Conservation (phyloP, 2,888 invertebrate genomes). For the Acleris cristana region DNA sequence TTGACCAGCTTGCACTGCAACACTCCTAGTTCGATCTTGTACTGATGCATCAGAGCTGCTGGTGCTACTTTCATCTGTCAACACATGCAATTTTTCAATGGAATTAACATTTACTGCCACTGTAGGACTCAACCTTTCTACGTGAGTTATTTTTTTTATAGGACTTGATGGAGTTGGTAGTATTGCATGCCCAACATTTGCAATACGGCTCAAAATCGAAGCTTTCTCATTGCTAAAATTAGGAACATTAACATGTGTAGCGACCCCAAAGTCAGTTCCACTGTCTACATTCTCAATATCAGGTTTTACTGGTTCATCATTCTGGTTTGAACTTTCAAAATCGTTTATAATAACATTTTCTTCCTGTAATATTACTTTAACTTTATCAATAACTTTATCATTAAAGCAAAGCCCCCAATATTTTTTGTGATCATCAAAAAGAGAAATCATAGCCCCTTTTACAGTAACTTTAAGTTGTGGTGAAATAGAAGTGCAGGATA, state of each 20-base stretch:
- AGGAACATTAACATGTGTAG: neutral
- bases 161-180: slow-evolving; percentile 52
- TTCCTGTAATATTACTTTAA: slow-evolving; percentile 54
- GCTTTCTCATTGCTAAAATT: slow-evolving; percentile 18
- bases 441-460: slow-evolving; percentile 63
- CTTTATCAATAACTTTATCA: slow-evolving; percentile 56
- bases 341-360: slow-evolving; percentile 54
- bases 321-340: slow-evolving; percentile 38
- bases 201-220: slow-evolving; percentile 64
- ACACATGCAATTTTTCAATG: slow-evolving; percentile 61
- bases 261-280: neutral
- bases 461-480: slow-evolving; percentile 57
- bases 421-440: slow-evolving; percentile 64
- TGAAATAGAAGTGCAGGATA: slow-evolving; percentile 61
- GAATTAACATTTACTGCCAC: slow-evolving; percentile 11
- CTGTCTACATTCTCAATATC: slow-evolving; percentile 5
- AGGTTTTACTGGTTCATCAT: neutral
- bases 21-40: slow-evolving; percentile 4
- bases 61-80: slow-evolving; percentile 64
- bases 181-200: slow-evolving; percentile 74
- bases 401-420: slow-evolving; percentile 71
- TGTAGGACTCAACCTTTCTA: neutral
- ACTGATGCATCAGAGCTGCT: slow-evolving; percentile 30
- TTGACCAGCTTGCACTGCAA: slow-evolving; percentile 13
- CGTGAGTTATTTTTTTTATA: neutral